phyloP scores from a whole-genome alignment of 2,888 invertebrate genomes.

The Orchesellides sinensis region DNA sequence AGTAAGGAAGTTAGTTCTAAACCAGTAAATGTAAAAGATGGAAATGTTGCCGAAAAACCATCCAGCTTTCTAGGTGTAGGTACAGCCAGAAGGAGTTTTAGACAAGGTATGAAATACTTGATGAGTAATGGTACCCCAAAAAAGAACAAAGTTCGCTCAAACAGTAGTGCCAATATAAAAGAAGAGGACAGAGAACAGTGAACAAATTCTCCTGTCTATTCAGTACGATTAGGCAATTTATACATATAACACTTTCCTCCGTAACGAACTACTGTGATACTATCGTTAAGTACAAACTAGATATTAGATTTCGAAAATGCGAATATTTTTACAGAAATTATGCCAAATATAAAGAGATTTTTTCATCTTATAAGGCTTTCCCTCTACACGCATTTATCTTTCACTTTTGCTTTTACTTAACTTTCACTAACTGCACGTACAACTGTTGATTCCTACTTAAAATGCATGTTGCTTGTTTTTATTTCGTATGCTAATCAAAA shows the following conservation, averaged over 20 bases:
- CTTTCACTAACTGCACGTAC: conserved; percentile 6
- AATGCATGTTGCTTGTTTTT: background rate
- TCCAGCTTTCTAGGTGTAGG: conserved; percentile 25
- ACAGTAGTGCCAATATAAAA: background rate
- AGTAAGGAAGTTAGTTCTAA: conserved; percentile 2
- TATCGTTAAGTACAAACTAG: too few species aligned
- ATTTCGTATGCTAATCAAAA: background rate
- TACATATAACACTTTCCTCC: too few species aligned
- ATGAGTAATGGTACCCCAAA: conserved; percentile 56
- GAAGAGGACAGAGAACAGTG: conserved; percentile 3
- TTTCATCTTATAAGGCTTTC: too few species aligned
- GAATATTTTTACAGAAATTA: too few species aligned
- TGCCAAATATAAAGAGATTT: too few species aligned
- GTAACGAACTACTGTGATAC: too few species aligned
- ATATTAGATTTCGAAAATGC: too few species aligned
- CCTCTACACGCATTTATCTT: too few species aligned
- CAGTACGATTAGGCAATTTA: too few species aligned
- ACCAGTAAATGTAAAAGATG: background rate
- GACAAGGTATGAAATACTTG: conserved; percentile 57
- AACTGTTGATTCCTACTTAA: background rate
- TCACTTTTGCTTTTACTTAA: background rate
- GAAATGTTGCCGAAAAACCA: background rate
- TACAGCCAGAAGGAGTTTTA: conserved; percentile 44
- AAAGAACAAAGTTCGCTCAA: conserved; percentile 20
- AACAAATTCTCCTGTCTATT: too few species aligned